These are phyloP conservation scores for Drosophila antonietae DNA, from an alignment of 2,888 invertebrate species.

Conservation along the genomic window DNA sequence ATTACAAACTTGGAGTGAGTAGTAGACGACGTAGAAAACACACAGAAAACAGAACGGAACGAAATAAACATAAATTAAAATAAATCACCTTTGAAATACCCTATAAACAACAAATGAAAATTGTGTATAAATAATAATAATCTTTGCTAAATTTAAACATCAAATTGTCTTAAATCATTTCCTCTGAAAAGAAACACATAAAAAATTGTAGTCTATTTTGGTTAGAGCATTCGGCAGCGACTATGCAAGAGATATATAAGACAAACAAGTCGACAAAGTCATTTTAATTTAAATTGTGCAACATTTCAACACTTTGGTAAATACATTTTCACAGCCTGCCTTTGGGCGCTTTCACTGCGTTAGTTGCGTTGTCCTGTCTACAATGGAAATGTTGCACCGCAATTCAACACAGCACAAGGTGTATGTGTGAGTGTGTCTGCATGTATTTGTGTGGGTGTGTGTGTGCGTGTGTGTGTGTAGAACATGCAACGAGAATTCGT, in stretches of 20 bases:
- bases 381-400: slow-evolving; percentile 21
- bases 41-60: slow-evolving; percentile 20
- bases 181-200: too few species aligned
- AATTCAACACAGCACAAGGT: slow-evolving; percentile 14
- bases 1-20: slow-evolving; percentile 67
- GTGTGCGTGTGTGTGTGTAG: slow-evolving; percentile 6
- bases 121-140: not conserved
- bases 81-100: not conserved
- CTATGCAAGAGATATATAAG: slow-evolving; percentile 10
- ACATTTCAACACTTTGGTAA: slow-evolving; percentile 79
- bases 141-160: not conserved
- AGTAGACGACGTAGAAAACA: slow-evolving; percentile 31
- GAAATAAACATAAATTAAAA: slow-evolving; percentile 21
- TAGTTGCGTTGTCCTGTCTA: slow-evolving; percentile 19
- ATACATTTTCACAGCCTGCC: slow-evolving; percentile 59
- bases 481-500: slow-evolving; percentile 23
- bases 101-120: slow-evolving; percentile 4
- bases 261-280: slow-evolving; percentile 67
- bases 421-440: not conserved
- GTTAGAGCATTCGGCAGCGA: not conserved
- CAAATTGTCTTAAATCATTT: not conserved
- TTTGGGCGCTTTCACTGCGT: slow-evolving; percentile 48
- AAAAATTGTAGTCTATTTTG: not conserved
- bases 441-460: slow-evolving; percentile 3
- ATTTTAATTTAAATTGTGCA: slow-evolving; percentile 81